phyloP scores from a whole-genome alignment of 1,140 invertebrate species.

The Zaprionus africanus region DNA sequence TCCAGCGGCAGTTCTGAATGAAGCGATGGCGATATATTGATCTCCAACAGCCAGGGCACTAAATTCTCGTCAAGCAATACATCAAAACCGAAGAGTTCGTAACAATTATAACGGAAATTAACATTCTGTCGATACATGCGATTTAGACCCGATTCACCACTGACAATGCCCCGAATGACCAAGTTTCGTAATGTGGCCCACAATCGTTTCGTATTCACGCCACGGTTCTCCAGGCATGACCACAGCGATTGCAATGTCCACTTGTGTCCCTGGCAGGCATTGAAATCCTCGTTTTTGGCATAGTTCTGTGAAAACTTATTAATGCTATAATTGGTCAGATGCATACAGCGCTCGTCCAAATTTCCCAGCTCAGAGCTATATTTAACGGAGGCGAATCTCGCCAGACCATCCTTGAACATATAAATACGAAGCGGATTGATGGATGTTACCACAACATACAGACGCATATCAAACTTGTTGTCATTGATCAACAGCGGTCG shows the following conservation, averaged over 20 bases:
- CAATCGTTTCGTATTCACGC: conserved; percentile 91
- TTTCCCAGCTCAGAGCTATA: conserved; percentile 92
- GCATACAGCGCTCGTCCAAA: conserved; percentile 96
- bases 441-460: conserved; percentile 98
- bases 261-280: conserved; percentile 94
- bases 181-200: conserved; percentile 93
- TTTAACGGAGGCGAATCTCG: conserved; percentile 95
- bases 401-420: conserved; percentile 97
- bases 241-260: conserved; percentile 93
- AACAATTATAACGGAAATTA: conserved; percentile 90
- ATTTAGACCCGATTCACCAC: conserved; percentile 90
- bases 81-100: conserved; percentile 93
- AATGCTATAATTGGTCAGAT: conserved; percentile 99
- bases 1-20: conserved; percentile 97
- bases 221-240: conserved; percentile 89
- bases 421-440: conserved; percentile 97
- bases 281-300: conserved; percentile 93
- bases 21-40: conserved; percentile 97
- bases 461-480: conserved; percentile 95
- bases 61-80: conserved; percentile 91
- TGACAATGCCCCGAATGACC: conserved; percentile 93
- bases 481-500: conserved; percentile 96
- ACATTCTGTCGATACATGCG: conserved; percentile 89
- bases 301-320: conserved; percentile 96
- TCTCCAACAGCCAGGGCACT: conserved; percentile 98